These are phyloP conservation scores for Agapostemon virescens DNA, from an alignment of 2,888 invertebrate genomes.

Conservation along the genomic window DNA sequence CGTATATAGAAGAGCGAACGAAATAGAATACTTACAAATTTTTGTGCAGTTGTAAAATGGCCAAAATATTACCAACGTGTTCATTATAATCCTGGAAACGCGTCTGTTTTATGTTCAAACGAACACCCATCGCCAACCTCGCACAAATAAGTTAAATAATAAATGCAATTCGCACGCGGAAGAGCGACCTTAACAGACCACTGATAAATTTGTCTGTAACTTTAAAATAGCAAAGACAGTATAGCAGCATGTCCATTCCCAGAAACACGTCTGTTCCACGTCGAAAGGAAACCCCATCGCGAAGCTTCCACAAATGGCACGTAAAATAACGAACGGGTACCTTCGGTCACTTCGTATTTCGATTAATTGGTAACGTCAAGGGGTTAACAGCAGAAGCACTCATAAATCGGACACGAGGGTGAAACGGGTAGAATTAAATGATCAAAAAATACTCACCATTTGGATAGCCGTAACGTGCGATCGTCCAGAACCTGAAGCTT, in stretches of 20 bases:
- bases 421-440: background rate
- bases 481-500: background rate
- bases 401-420: background rate
- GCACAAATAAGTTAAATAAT: background rate
- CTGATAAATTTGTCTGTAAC: too few relatives aligned
- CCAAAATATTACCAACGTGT: too few relatives aligned
- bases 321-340: background rate
- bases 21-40: too few relatives aligned
- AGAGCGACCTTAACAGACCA: too few relatives aligned
- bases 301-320: background rate
- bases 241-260: background rate
- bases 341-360: background rate
- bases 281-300: too few relatives aligned
- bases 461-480: background rate
- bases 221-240: too few relatives aligned
- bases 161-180: background rate
- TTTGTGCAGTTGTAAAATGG: too few relatives aligned
- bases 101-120: background rate
- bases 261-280: background rate
- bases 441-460: conserved; percentile 37
- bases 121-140: background rate
- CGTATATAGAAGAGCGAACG: too few relatives aligned
- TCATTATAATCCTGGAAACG: background rate
- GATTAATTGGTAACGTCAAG: background rate
- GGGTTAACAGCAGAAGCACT: background rate